Conservation (phyloP, 1,140 invertebrate genomes). For the Triops cancriformis region DNA sequence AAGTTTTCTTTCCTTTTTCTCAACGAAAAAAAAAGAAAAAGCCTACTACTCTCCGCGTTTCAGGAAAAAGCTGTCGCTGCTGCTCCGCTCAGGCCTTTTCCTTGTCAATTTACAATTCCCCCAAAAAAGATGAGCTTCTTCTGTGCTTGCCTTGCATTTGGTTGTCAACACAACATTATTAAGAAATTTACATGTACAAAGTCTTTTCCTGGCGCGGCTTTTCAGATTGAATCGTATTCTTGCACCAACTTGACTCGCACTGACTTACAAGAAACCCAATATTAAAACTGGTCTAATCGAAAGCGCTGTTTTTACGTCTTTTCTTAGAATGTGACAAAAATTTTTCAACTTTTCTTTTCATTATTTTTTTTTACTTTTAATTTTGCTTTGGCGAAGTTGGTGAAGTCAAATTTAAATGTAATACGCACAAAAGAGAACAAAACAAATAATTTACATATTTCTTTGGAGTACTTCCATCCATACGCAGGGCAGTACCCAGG, state of each 20-base stretch:
- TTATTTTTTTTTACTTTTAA: too few species aligned
- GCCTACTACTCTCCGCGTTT: slow-evolving; percentile 3
- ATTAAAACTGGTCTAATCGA: background rate
- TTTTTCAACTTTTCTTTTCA: too few species aligned
- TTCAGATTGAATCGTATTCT: slow-evolving; percentile 16
- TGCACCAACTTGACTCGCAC: background rate
- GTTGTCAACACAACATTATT: slow-evolving; percentile 5
- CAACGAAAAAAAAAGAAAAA: background rate
- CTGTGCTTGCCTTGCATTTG: background rate
- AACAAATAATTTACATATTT: too few species aligned
- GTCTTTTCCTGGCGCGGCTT: background rate
- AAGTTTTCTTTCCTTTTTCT: background rate
- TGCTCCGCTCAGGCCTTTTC: background rate
- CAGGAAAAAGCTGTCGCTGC: slow-evolving; percentile 8
- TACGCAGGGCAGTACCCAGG: too few species aligned
- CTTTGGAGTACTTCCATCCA: too few species aligned
- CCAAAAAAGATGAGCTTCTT: slow-evolving; percentile 2
- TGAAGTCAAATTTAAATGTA: too few species aligned
- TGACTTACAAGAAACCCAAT: background rate
- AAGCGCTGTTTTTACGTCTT: background rate
- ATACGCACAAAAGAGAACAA: too few species aligned
- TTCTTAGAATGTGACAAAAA: too few species aligned
- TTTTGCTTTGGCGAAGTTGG: too few species aligned
- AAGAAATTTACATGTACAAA: slow-evolving; percentile 7
- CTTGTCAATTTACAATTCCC: slow-evolving; percentile 17